Evolutionary conservation across 2,113 vertebrate genomes (phyloP).

Genomic region (Sakesphorus luctuosus): DNA sequence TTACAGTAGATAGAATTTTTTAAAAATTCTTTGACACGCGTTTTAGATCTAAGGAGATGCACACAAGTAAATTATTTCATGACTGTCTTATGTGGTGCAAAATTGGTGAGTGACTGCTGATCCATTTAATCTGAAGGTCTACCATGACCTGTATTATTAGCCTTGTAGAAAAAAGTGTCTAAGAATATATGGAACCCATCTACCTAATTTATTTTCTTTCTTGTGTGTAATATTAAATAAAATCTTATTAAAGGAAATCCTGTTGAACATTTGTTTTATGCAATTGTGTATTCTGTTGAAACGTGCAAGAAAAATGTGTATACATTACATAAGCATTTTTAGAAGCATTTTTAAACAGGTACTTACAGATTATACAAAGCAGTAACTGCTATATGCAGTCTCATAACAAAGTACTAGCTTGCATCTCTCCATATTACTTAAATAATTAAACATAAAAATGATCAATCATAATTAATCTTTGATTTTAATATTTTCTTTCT

Average conservation of each 20-base stretch:
- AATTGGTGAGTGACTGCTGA: conserved; percentile 62
- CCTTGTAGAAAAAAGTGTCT: conserved; percentile 71
- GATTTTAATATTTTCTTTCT: conserved; percentile 77
- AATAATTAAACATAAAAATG: conserved; percentile 85
- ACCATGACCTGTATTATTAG: conserved; percentile 71
- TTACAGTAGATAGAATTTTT: conserved; percentile 76
- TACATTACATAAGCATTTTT: conserved; percentile 94
- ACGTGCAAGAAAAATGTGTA: conserved; percentile 99
- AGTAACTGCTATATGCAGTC: conserved; percentile 83
- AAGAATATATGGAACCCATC: conserved; percentile 82
- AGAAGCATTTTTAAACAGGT: conserved; percentile 94
- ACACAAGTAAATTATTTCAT: conserved; percentile 71
- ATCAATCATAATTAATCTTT: conserved; percentile 84
- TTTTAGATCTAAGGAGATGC: conserved; percentile 77
- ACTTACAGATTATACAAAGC: conserved; percentile 97
- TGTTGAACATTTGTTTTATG: conserved; percentile 70
- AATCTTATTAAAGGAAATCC: conserved; percentile 53
- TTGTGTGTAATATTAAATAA: conserved; percentile 74
- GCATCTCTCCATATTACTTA: conserved; percentile 74
- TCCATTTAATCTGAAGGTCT: conserved; percentile 67
- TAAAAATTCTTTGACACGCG: conserved; percentile 70
- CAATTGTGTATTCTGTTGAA: conserved; percentile 85
- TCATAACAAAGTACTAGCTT: conserved; percentile 82
- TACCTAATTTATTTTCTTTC: conserved; percentile 75
- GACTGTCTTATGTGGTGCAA: conserved; percentile 66